Evolutionary conservation across 2,113 vertebrate genomes (phyloP).

Genomic region (pig (Sus scrofa)): DNA sequence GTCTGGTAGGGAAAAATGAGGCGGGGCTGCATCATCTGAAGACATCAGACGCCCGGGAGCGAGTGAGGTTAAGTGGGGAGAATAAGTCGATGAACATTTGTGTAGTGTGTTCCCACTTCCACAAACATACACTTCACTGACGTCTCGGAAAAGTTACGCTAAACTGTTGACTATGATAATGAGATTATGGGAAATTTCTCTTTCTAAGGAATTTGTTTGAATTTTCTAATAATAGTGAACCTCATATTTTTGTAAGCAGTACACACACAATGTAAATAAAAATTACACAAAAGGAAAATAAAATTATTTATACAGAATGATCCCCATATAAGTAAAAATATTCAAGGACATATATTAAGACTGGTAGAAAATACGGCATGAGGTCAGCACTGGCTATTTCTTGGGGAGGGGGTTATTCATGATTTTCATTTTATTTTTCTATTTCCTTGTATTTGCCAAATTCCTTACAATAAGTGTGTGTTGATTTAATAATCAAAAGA

Average conservation of each 20-base stretch:
- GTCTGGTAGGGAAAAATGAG: background rate
- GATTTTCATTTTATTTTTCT: constrained; percentile 26
- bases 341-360: background rate
- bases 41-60: constrained; percentile 1
- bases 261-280: constrained; percentile 47
- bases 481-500: constrained; percentile 36
- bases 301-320: background rate
- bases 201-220: background rate
- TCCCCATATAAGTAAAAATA: background rate
- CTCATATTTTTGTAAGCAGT: constrained; percentile 7
- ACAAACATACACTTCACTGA: background rate
- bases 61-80: background rate
- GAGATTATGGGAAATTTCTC: constrained; percentile 23
- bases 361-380: background rate
- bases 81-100: background rate
- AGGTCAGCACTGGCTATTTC: background rate
- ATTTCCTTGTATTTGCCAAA: constrained; percentile 45
- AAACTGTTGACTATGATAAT: background rate
- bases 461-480: background rate
- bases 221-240: background rate
- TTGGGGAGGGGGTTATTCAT: background rate
- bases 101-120: background rate
- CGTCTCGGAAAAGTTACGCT: background rate
- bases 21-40: background rate
- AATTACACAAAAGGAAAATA: constrained; percentile 43